Evolutionary conservation across 1,140 invertebrate genomes (phyloP).

Genomic region (Lucilia cuprina): DNA sequence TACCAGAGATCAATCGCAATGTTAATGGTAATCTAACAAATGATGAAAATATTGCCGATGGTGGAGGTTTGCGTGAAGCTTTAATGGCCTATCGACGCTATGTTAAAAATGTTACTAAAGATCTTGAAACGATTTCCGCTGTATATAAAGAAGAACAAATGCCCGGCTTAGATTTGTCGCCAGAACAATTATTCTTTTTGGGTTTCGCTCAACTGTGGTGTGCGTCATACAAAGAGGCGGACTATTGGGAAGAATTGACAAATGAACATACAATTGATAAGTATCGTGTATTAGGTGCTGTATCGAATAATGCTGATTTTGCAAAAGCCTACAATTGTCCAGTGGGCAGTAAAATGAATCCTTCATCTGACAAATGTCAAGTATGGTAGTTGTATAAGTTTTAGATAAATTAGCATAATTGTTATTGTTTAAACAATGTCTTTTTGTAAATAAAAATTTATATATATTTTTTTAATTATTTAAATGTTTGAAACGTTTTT

Average conservation of each 20-base stretch:
- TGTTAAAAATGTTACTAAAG: constrained; percentile 61
- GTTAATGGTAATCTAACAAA: constrained; percentile 71
- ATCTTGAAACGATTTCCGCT: constrained; percentile 59
- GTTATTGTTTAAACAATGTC: no score
- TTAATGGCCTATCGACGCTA: constrained; percentile 77
- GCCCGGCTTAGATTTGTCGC: constrained; percentile 82
- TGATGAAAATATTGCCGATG: constrained; percentile 78
- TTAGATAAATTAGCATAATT: no score
- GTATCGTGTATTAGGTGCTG: constrained; percentile 70
- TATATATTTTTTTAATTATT: no score
- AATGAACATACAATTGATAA: constrained; percentile 53
- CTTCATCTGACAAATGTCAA: constrained; percentile 62
- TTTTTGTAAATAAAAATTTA: no score
- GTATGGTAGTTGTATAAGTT: constrained; percentile 43
- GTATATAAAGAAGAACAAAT: constrained; percentile 69
- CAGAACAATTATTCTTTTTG: constrained; percentile 88
- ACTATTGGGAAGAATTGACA: constrained; percentile 53
- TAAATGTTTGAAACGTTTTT: no score
- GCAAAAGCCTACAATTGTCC: constrained; percentile 71
- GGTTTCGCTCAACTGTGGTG: constrained; percentile 81
- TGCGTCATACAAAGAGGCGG: constrained; percentile 48
- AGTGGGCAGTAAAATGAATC: constrained; percentile 69
- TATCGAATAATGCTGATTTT: constrained; percentile 74
- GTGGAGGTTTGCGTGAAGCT: constrained; percentile 88
- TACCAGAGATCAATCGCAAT: constrained; percentile 64